Conservation (phyloP, 2,113 vertebrate genomes). For the Cyphotilapia sp. region DNA sequence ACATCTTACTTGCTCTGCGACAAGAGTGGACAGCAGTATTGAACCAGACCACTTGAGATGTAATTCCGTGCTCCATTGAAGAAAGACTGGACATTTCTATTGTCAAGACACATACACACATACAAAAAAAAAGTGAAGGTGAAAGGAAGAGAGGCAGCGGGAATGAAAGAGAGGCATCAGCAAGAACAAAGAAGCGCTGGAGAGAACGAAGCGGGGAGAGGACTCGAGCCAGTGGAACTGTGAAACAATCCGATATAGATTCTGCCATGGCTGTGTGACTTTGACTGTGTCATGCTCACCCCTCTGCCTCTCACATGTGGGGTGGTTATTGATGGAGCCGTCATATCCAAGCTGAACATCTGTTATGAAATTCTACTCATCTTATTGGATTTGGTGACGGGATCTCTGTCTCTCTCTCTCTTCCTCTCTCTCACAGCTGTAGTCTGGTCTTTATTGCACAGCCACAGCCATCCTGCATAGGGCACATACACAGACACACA, state of each 20-base stretch:
- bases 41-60: slow-evolving; percentile 63
- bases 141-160: slow-evolving; percentile 8
- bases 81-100: slow-evolving; percentile 62
- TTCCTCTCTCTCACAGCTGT: slow-evolving; percentile 32
- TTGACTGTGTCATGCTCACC: slow-evolving; percentile 46
- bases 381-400: slow-evolving; percentile 66
- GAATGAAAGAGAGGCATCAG: slow-evolving; percentile 31
- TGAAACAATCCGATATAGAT: slow-evolving; percentile 51
- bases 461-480: neutral
- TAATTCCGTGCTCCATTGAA: slow-evolving; percentile 66
- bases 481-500: neutral
- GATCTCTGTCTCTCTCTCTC: slow-evolving; percentile 45
- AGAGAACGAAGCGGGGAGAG: neutral
- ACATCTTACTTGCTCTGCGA: slow-evolving; percentile 14
- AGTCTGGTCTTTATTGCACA: slow-evolving; percentile 48
- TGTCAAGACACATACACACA: slow-evolving; percentile 11
- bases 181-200: neutral
- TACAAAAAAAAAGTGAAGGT: slow-evolving; percentile 10
- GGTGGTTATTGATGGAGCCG: slow-evolving; percentile 69
- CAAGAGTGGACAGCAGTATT: slow-evolving; percentile 49
- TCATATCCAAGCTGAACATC: slow-evolving; percentile 69
- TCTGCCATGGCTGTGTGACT: slow-evolving; percentile 41
- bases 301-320: slow-evolving; percentile 57
- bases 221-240: slow-evolving; percentile 38
- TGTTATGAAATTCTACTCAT: slow-evolving; percentile 67